Conservation (phyloP, 1,140 invertebrate genomes). For the Nephotettix cincticeps region DNA sequence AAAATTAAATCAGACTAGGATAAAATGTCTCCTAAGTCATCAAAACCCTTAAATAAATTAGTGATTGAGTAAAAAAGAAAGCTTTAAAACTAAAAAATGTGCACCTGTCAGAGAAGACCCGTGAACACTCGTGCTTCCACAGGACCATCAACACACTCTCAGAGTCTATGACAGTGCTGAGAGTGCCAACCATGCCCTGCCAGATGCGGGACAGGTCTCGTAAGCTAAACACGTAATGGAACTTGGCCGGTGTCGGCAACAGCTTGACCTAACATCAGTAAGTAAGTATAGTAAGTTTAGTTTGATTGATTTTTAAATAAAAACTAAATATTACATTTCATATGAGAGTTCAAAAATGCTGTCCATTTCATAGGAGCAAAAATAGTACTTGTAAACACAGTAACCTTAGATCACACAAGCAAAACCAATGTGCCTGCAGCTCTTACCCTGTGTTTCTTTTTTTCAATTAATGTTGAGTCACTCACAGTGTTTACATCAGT, state of each 20-base stretch:
- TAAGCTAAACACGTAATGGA: conserved; percentile 95
- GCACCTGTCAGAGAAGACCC: conserved; percentile 88
- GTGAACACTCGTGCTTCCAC: conserved; percentile 93
- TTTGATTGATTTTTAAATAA: not conserved
- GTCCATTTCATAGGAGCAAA: not conserved
- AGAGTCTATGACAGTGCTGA: conserved; percentile 80
- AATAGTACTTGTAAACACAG: not conserved
- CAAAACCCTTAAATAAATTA: too few species aligned
- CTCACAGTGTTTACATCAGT: too few species aligned
- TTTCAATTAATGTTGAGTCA: too few species aligned
- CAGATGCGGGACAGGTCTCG: conserved; percentile 93
- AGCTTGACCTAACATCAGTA: conserved; percentile 57
- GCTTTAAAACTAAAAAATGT: too few species aligned
- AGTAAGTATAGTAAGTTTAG: not conserved
- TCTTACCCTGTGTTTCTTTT: too few species aligned
- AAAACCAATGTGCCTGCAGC: too few species aligned
- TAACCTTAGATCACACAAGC: not conserved
- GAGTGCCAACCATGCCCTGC: conserved; percentile 95
- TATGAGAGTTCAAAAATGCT: not conserved
- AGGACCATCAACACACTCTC: conserved; percentile 79
- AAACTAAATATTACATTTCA: not conserved
- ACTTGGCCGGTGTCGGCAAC: conserved; percentile 93
- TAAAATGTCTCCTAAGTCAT: too few species aligned
- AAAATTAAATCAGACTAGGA: too few species aligned
- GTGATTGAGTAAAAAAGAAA: too few species aligned